phyloP scores from a whole-genome alignment of 2,113 vertebrate genomes.

The Naja naja region DNA sequence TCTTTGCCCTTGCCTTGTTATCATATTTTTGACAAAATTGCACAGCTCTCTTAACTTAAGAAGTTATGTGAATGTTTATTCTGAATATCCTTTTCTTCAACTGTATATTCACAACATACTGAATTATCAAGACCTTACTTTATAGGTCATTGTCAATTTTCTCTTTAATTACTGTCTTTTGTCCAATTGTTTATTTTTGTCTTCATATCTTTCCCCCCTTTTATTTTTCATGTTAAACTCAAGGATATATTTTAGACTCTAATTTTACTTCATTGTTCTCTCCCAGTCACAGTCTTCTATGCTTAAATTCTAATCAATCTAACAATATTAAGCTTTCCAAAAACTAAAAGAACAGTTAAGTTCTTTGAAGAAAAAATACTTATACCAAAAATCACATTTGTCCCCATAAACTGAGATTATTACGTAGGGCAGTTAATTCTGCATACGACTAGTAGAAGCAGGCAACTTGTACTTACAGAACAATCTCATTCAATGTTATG shows the following conservation, averaged over 20 bases:
- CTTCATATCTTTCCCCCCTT: background rate
- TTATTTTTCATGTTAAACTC: background rate
- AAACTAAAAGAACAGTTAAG: background rate
- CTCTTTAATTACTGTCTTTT: background rate
- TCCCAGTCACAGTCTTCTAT: background rate
- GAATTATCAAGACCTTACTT: background rate
- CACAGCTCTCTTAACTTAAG: background rate
- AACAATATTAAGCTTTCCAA: background rate
- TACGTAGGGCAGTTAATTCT: background rate
- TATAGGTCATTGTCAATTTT: background rate
- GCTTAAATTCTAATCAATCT: background rate
- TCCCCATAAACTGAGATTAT: background rate
- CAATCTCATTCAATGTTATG: background rate
- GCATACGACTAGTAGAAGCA: background rate
- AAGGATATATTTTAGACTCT: background rate
- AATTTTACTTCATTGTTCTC: background rate
- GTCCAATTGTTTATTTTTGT: background rate
- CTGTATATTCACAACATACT: background rate
- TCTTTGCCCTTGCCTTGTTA: background rate
- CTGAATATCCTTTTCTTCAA: background rate
- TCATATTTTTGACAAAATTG: background rate
- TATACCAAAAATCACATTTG: background rate
- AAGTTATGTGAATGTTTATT: background rate
- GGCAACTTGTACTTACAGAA: background rate
- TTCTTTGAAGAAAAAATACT: background rate